Base-by-base conservation (phyloP, 2,888 invertebrate genomes). In the Parnassius smintheus region DNA sequence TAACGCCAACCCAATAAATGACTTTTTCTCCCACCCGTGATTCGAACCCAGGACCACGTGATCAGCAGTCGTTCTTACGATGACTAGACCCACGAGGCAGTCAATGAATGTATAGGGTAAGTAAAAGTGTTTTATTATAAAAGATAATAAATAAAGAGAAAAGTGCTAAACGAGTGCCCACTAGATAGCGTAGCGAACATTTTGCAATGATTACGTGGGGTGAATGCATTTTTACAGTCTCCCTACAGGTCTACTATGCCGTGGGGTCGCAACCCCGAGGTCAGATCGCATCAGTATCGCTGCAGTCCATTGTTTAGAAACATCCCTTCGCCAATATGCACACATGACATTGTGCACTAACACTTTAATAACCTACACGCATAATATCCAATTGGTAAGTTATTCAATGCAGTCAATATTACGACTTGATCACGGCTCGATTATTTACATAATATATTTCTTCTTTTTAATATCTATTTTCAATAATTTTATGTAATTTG, bases 161-260 rank as follows among this genome's bases (percentile, higher is more conserved):
- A 75, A 74, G 73, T 77, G 74, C 69, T 63, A 55, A 62, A 59
- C 58, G 54, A 50, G 18, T 55, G 45, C 41, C 59, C 55, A 76
- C 70, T 73, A 75, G 78, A 78, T 77, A 74, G 80, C 78, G 80
- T 79, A 75, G 72, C 78, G 76, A 79, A 82, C 51, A 81, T 79
- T 85, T 83, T 82, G 80, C 74, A 82, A 81, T 83, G 78, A 82
- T 83, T 79, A 77, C 75, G 73, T 77, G 72, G 85, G 86, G 83
- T 63, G 63, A 59, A 63, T 82, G 81, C 81, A 82, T 86, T 86
- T 80, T 77, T 77, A 78, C 75, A 63, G 56, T 63, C 55, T 54
- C 54, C 48, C 51, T 35, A 74, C 75, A 75, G 75, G 59, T 57
- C 69, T 72, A 71, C 75, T 74, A 72, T 75, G 78, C 75, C 76